Evolutionary conservation across 2,888 invertebrate genomes (phyloP), one percentile per base, ranked within the genome.

Genomic region (Drosophila sordidula): DNA sequence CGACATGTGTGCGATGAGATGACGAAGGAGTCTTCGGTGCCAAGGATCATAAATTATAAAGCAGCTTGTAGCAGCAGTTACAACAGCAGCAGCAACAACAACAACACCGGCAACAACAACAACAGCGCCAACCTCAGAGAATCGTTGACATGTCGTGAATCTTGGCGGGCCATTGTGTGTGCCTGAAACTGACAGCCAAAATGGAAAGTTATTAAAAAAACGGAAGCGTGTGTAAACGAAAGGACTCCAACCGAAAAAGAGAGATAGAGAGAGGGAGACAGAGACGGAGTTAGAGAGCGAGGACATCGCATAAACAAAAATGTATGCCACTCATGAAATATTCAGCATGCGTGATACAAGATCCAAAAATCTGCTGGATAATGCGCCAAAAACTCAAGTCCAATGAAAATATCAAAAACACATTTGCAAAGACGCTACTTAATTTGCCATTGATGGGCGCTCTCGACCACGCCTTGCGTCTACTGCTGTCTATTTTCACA

Each of bases 21-120:
- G 74, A 49, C 55, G 75, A 62, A 65, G 72, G 56, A 70, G 82
- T 77, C 75, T 66, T 79, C 85, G 76, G 83, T 78, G 83, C 78
- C 83, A 83, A 72, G 78, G 63, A 79, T 80, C 84, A 85, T 85
- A 87, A 85, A 87, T 85, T 87, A 86, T 87, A 77, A 77, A 84
- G 77, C 87, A 84, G 87, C 84, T 77, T 80, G 78, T 56, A 68
- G 69, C 62, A 68, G 69, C 59, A 66, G 66, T 18, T 36, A 39
- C 54, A 68, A 44, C 44, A 54, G 6, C 36, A 34, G 1, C 32
- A 47, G 0, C 34, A 57, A 16, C 54, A 70, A 38, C 44, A 54
- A 34, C 41, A 39, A 9, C 49, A 49, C 3, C 22, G 18, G 1
- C 32, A 47, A 1, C n/a, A 57, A 16, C 54, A 67, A 38, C 47